Evolutionary conservation across 2,797 vertebrate genomes (phyloP), one percentile per base, ranked within the genome.

Genomic region (Alfaro cultratus): DNA sequence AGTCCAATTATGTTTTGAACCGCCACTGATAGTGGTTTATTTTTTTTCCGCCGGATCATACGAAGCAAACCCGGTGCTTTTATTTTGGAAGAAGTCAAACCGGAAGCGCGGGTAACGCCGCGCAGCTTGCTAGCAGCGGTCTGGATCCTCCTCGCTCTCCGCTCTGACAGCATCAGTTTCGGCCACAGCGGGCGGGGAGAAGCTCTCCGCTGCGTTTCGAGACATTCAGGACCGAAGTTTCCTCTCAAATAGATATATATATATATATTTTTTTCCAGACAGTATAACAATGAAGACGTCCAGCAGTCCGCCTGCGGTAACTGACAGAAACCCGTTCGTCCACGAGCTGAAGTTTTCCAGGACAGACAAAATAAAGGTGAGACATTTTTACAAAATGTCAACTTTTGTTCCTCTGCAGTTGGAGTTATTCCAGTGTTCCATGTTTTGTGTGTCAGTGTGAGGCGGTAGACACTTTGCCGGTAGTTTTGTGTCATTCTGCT

Each of bases 351-450:
- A 94, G 83, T 90, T 97, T 90, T 95, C 95, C 88, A 71, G 90
- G 79, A 83, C 94, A 80, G 95, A 97, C 88, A 97, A 97, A 95
- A 94, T 97, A 87, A 96, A 97, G 97, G 97, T 99, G 94, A 93
- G 92, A 72, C 9, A 2, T 8, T 57, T 39, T 39, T 29, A 11
- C 9, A 26, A 18, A 18, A 13, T 46, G 2, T 5, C 1, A 47
- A 39, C 4, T 9, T 36, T 51, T 9, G 1, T 10, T 0, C 1
- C 5, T 1, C 0, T 2, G 21, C 8, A 5, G 12, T 18, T 23
- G 26, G 43, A 39, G 26, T n/a, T 10, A 0, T 12, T 36, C 0
- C 0, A 51, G 0, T 11, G 73, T 60, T 15, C 1, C 45, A 0
- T 41, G 8, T 46, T 43, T 47, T 55, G 26, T 46, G 16, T 18